phyloP scores from a whole-genome alignment of 2,797 vertebrate species.

The Ceryle rudis region DNA sequence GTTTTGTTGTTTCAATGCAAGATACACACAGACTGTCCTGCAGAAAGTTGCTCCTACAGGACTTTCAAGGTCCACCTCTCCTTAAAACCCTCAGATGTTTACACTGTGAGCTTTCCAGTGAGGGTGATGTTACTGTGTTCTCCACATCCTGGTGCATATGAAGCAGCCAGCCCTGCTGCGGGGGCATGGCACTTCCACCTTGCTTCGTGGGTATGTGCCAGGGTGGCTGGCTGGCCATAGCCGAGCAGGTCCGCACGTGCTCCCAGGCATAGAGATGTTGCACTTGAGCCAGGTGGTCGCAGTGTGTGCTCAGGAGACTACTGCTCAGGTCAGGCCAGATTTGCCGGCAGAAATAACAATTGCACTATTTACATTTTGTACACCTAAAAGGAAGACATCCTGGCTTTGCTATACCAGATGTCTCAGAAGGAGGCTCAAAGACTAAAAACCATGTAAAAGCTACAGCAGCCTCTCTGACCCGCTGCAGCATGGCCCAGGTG shows the following conservation, averaged over 20 bases:
- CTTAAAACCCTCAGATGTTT: not conserved
- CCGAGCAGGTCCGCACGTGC: not conserved
- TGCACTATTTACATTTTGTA: conserved; percentile 22
- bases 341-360: conserved; percentile 11
- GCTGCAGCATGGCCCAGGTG: not conserved
- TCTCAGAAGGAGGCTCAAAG: not conserved
- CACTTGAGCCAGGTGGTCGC: rapidly evolving
- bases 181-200: not conserved
- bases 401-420: not conserved
- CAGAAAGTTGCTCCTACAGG: not conserved
- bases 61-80: not conserved
- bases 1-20: not conserved
- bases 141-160: not conserved
- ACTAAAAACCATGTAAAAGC: conserved; percentile 4
- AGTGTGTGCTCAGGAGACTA: not conserved
- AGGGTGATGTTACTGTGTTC: not conserved
- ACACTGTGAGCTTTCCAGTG: not conserved
- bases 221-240: not conserved
- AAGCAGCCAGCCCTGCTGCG: not conserved
- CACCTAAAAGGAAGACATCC: not conserved
- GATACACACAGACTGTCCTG: not conserved
- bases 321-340: conserved; percentile 2
- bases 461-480: not conserved
- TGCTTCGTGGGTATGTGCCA: rapidly evolving
- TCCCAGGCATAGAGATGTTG: not conserved